Evolutionary conservation across 2,797 vertebrate species (phyloP).

Genomic region (Protosalanx chinensis): DNA sequence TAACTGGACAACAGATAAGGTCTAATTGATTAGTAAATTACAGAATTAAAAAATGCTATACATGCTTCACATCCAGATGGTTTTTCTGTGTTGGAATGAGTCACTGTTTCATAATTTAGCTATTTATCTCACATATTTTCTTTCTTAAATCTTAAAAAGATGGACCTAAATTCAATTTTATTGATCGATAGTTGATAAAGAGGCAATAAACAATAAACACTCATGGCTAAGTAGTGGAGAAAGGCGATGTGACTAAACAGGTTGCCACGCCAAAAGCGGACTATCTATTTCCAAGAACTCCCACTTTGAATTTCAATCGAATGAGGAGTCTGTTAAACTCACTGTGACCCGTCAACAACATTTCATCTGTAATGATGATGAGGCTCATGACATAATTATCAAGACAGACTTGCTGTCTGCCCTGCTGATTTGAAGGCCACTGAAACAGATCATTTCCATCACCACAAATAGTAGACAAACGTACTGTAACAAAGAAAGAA

Average conservation of each 20-base stretch:
- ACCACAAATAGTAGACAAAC: conserved; percentile 45
- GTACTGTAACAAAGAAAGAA: conserved; percentile 54
- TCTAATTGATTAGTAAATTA: conserved; percentile 44
- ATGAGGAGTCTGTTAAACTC: conserved; percentile 74
- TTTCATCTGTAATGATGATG: conserved; percentile 76
- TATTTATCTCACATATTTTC: neutral
- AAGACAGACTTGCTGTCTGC: conserved; percentile 69
- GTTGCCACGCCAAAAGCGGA: conserved; percentile 62
- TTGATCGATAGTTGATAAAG: conserved; percentile 19
- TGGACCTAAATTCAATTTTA: conserved; percentile 21
- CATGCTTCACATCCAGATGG: neutral
- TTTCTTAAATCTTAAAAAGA: conserved; percentile 19
- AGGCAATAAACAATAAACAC: conserved; percentile 52
- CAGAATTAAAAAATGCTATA: conserved; percentile 15
- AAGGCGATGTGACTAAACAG: conserved; percentile 60
- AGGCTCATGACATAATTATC: conserved; percentile 76
- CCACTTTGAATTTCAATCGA: conserved; percentile 77
- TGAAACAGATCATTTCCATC: conserved; percentile 71
- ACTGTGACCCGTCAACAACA: conserved; percentile 74
- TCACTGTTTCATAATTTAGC: neutral
- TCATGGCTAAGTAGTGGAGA: conserved; percentile 54
- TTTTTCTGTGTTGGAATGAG: neutral
- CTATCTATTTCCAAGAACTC: conserved; percentile 71
- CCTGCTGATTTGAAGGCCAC: conserved; percentile 68
- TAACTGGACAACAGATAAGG: conserved; percentile 51